These are phyloP conservation scores for Ferrisia virgata DNA, from an alignment of 2,888 invertebrate species.

Conservation along the genomic window DNA sequence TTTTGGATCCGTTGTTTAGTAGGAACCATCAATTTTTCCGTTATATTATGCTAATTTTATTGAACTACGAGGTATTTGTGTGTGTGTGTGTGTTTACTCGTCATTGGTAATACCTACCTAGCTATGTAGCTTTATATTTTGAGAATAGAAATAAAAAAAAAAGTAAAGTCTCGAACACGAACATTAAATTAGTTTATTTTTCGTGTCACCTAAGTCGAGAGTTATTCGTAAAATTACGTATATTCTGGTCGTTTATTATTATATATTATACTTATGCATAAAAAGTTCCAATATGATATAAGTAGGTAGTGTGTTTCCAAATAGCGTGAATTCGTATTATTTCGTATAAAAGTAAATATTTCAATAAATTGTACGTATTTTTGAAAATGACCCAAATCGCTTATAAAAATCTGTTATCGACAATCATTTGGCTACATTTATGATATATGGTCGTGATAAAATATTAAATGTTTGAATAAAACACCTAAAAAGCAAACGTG, in stretches of 20 bases:
- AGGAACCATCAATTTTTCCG: no score
- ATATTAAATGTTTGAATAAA: constrained; percentile 18
- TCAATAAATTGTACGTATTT: constrained; percentile 8
- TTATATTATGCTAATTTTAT: no score
- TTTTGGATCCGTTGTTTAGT: no score
- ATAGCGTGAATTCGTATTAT: neutral
- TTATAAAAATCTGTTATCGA: constrained; percentile 33
- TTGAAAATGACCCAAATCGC: constrained; percentile 25
- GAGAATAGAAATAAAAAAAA: neutral
- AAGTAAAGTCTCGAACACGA: neutral
- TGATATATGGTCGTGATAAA: constrained; percentile 17
- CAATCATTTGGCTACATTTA: neutral
- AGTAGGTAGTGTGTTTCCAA: neutral
- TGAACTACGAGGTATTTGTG: no score
- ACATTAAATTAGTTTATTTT: neutral
- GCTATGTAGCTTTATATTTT: neutral
- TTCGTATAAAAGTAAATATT: neutral
- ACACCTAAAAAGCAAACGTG: neutral
- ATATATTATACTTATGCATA: neutral
- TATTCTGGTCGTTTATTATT: neutral
- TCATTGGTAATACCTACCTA: neutral
- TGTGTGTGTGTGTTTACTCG: neutral
- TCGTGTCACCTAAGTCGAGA: neutral
- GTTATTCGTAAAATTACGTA: neutral
- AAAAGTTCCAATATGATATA: neutral